Percentiles rank a stretch among this genome's conserved stretches.
Evolutionary conservation across 2,888 invertebrate species (phyloP).

Genomic region (Sarcophaga caerulescens): DNA sequence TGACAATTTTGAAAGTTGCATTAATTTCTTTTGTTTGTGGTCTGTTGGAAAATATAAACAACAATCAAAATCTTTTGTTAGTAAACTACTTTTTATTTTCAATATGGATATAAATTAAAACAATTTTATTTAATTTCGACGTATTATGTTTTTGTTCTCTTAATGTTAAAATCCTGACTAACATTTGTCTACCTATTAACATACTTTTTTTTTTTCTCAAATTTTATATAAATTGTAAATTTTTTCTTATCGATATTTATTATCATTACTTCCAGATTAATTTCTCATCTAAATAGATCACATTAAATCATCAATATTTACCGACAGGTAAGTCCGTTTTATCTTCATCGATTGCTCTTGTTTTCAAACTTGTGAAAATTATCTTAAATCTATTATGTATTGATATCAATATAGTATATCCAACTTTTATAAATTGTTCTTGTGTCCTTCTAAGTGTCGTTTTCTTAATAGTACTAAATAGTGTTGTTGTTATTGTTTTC

Average conservation of each 20-base stretch:
- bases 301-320: slow-evolving; percentile 31
- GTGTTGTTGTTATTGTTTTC: slow-evolving; percentile 14
- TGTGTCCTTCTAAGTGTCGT: slow-evolving; percentile 53
- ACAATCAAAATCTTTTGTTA: slow-evolving; percentile 49
- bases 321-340: slow-evolving; percentile 54
- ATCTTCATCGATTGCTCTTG: background rate
- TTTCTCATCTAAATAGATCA: slow-evolving; percentile 36
- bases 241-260: slow-evolving; percentile 11
- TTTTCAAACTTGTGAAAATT: background rate
- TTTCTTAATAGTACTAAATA: slow-evolving; percentile 20
- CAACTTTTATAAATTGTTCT: slow-evolving; percentile 16
- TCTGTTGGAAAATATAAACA: slow-evolving; percentile 28
- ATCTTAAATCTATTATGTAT: background rate
- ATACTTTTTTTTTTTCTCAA: background rate
- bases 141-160: background rate
- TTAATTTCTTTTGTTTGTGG: slow-evolving; percentile 42
- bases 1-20: slow-evolving; percentile 30
- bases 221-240: background rate
- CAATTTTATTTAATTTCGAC: background rate
- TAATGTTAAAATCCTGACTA: background rate
- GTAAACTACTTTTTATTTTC: slow-evolving; percentile 6
- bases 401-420: slow-evolving; percentile 11
- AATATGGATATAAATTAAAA: background rate
- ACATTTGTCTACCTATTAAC: background rate
- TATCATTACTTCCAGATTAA: slow-evolving; percentile 45